phyloP scores from a whole-genome alignment of 2,113 vertebrate genomes.

The Pica pica region DNA sequence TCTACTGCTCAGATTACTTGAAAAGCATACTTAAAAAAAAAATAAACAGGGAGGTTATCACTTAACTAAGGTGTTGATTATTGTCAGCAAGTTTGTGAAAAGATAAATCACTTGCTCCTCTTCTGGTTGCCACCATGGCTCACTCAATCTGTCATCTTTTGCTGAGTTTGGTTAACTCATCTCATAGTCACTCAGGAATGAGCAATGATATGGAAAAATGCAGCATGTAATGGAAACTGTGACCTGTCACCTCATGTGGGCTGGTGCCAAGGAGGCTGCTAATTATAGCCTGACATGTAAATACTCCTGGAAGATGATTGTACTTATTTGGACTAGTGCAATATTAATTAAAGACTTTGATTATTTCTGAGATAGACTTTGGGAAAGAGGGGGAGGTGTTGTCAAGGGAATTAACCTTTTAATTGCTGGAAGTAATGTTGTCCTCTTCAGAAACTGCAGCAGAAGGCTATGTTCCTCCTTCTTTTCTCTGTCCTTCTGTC shows the following conservation, averaged over 20 bases:
- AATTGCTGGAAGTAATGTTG: not conserved
- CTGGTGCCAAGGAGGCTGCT: slow-evolving; percentile 36
- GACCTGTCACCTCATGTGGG: slow-evolving; percentile 8
- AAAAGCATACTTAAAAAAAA: not conserved
- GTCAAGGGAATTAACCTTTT: slow-evolving; percentile 7
- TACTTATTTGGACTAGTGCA: slow-evolving; percentile 49
- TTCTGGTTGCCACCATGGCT: not conserved
- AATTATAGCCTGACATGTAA: slow-evolving; percentile 48
- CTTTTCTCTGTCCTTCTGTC: not conserved
- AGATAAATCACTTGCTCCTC: not conserved
- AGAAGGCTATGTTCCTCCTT: not conserved
- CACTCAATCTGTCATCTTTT: not conserved
- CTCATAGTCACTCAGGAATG: slow-evolving; percentile 4
- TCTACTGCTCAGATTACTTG: not conserved
- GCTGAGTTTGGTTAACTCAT: not conserved
- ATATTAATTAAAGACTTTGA: slow-evolving; percentile 51
- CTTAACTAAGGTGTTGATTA: not conserved
- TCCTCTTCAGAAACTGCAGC: not conserved
- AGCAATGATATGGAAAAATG: slow-evolving; percentile 14
- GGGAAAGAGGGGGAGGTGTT: not conserved
- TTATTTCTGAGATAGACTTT: slow-evolving; percentile 41
- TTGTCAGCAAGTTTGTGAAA: not conserved
- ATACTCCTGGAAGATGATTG: slow-evolving; percentile 44
- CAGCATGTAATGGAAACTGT: slow-evolving; percentile 29
- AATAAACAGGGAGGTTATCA: not conserved